Evolutionary conservation across 1,140 invertebrate species (phyloP), one percentile per base, ranked within the genome.

Genomic region (Brachionus paranguensis): DNA sequence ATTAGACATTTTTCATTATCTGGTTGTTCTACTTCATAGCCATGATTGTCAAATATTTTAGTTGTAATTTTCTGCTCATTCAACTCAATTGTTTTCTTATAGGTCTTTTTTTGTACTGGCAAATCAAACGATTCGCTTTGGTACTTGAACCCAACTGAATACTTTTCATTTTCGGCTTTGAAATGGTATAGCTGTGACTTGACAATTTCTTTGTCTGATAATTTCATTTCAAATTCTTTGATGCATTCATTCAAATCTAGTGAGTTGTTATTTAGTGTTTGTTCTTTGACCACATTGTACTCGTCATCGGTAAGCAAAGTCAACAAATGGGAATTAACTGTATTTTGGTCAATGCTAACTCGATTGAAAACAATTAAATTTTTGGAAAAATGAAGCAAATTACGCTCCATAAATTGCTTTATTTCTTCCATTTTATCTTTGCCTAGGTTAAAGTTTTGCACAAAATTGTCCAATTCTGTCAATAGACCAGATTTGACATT

Each of bases 311-410:
- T 20, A 29, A 20, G 37, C 33, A 68, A 68, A 68, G 14, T 68
- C 20, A 68, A 27, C 20, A 68, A 37, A 68, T 68, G 7, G 14
- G 64, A 68, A 0, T n/a, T 29, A 68, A 68, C 64, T 37, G 27
- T 68, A 29, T 68, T 29, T 68, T 68, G 64, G 14, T 68, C 64
- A 68, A 68, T 68, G 64, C 14, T 68, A 37, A 68, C 14, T 68
- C 64, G 64, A 68, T 68, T 68, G 20, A 68, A 68, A 29, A 12
- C 4, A 68, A 68, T 68, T 68, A 68, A 3, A 12, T 68, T 68
- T 68, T 68, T 68, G 14, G 64, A 68, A 68, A 68, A 68, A 11
- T 68, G 64, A 68, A 68, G 64, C 64, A 6, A 68, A 68, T 68
- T 68, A 29, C 64, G 64, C 14, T 27, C 64, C 64, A 68, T 0